Base-by-base conservation (phyloP, 2,888 invertebrate species). In the Parelbella ahira region DNA sequence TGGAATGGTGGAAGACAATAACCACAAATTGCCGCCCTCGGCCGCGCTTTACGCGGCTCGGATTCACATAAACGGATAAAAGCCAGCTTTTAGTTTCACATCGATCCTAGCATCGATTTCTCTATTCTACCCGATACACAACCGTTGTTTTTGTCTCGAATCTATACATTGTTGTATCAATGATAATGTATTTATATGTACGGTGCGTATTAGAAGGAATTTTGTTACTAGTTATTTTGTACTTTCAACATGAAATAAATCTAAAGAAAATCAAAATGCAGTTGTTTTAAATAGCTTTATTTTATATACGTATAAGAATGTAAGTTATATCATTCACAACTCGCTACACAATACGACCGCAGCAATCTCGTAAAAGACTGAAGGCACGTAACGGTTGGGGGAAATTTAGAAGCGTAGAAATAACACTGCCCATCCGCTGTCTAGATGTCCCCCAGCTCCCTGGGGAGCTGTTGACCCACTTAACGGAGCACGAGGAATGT, bases 391-490 rank as follows among this genome's bases (percentile, higher is more conserved):
- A 41, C 7, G 19, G 10, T 9, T 25, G 20, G 21, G 6, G 11
- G 21, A 25, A 34, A 21, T 34, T 27, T 32, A 21, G 21, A 28
- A 19, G 7, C 9, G 10, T 29, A 12, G 23, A 34, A 42, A 43
- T 36, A 36, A 19, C 29, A 28, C 20, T 11, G 23, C 8, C 33
- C 10, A 28, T 48, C 23, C 39, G 24, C 29, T 8, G 29, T 21
- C 13, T 28, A 10, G 21, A 20, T 28, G 27, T 41, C 33, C 27
- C 32, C 20, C 11, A 6, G 13, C 20, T n/a, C 37, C 46, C 54
- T 48, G 37, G 68, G 67, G 69, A 63, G 58, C 70, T 61, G 68
- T 78, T 79, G 77, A 79, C 81, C 80, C 59, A 75, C 59, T 70
- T 75, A 65, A 65, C 63, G 54, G 51, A 68, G 55, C 65, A 45